Conservation (phyloP, 2,888 invertebrate genomes). For the Erpobdella octoculata region DNA sequence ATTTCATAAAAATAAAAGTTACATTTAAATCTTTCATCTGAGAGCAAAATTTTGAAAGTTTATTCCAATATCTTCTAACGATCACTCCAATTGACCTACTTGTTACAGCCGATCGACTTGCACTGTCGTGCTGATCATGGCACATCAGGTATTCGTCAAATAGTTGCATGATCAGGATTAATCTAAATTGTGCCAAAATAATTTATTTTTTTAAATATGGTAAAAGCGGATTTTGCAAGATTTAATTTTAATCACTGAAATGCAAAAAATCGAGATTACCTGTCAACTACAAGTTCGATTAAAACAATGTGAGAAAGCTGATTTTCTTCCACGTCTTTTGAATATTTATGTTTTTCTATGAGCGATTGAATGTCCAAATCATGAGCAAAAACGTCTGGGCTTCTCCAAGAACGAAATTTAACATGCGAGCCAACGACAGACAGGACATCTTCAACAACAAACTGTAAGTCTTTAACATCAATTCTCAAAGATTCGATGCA, state of each 20-base stretch:
- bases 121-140: neutral
- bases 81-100: neutral
- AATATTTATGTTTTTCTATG: constrained; percentile 46
- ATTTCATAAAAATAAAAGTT: no score
- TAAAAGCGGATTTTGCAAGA: no score
- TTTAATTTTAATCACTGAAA: no score
- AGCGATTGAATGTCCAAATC: constrained; percentile 49
- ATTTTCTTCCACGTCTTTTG: constrained; percentile 43
- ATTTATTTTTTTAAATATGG: no score
- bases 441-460: constrained; percentile 44
- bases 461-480: constrained; percentile 50
- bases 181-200: neutral
- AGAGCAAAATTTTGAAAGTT: no score
- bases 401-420: constrained; percentile 50
- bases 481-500: constrained; percentile 48
- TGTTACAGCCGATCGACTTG: neutral
- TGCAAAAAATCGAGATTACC: constrained; percentile 39
- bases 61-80: neutral
- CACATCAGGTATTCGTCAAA: neutral
- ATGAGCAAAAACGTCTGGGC: constrained; percentile 47
- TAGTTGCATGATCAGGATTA: neutral
- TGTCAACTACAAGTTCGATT: constrained; percentile 52
- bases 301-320: constrained; percentile 51
- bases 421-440: constrained; percentile 46
- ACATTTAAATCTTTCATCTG: no score